Percentiles rank a stretch among this genome's conserved stretches.
These are phyloP conservation scores for Perizoma affinitatum DNA, from an alignment of 2,888 invertebrate species.

Conservation along the genomic window DNA sequence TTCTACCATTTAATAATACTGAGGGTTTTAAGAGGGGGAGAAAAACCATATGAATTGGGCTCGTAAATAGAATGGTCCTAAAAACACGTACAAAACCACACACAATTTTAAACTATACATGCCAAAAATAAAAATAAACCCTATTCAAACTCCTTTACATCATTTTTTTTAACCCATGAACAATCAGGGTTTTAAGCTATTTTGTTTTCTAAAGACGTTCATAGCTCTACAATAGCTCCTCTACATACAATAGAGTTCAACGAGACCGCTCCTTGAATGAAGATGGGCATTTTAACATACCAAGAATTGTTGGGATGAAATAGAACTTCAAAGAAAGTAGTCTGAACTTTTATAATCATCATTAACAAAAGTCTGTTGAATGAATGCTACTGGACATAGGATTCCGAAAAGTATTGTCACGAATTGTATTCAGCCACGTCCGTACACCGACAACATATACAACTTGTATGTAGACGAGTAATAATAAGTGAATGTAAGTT, in stretches of 20 bases:
- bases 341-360: no score
- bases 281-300: constrained; percentile 23
- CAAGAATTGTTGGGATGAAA: constrained; percentile 6
- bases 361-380: no score
- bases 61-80: neutral
- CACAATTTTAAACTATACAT: neutral
- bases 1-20: neutral
- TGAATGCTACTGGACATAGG: no score
- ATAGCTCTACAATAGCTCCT: constrained; percentile 32
- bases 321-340: constrained; percentile 2
- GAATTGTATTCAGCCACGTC: no score
- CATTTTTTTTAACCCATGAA: neutral
- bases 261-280: constrained; percentile 37
- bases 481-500: no score
- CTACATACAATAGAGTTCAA: constrained; percentile 58
- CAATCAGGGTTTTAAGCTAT: constrained; percentile 9
- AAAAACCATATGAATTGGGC: no score
- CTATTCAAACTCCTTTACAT: constrained; percentile 2
- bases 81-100: neutral
- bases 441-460: no score
- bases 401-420: no score
- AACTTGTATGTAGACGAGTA: no score
- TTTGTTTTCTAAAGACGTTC: constrained; percentile 22
- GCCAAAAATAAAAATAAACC: neutral
- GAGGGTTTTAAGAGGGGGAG: no score